Conservation (phyloP, 30 jellyfish, hydroid and myxozoan species). For the Pseudorhiza aurosa region DNA sequence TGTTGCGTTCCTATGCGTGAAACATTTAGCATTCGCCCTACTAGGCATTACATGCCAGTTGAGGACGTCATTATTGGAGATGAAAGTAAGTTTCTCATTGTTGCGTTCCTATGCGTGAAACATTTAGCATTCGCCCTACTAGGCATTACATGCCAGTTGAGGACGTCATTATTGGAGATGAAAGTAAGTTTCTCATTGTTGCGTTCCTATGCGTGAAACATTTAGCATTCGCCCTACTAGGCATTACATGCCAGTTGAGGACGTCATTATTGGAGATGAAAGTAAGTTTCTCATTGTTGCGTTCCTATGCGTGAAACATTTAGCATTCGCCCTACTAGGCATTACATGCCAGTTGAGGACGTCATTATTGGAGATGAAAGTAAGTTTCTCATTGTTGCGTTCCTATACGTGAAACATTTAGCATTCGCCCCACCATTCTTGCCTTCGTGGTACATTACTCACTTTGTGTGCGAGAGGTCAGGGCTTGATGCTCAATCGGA, state of each 20-base stretch:
- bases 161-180: slow-evolving; percentile 29
- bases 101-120: slow-evolving; percentile 74
- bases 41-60: slow-evolving; percentile 61
- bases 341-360: slow-evolving; percentile 56
- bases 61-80: slow-evolving; percentile 41
- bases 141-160: slow-evolving; percentile 64
- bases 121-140: slow-evolving; percentile 45
- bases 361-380: slow-evolving; percentile 40
- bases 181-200: slow-evolving; percentile 37
- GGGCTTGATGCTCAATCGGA: too few species aligned
- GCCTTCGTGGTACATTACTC: too few species aligned
- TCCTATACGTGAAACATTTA: too few species aligned
- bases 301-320: slow-evolving; percentile 69
- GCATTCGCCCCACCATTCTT: too few species aligned
- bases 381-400: too few species aligned
- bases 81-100: slow-evolving; percentile 36
- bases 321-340: slow-evolving; percentile 58
- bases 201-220: slow-evolving; percentile 71
- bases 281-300: too few species aligned
- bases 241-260: slow-evolving; percentile 62
- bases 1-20: too few species aligned
- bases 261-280: slow-evolving; percentile 24
- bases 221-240: slow-evolving; percentile 54
- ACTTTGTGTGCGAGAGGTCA: too few species aligned
- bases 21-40: slow-evolving; percentile 40